Evolutionary conservation across 2,888 invertebrate species (phyloP).

Genomic region (Acholoe squamosa): DNA sequence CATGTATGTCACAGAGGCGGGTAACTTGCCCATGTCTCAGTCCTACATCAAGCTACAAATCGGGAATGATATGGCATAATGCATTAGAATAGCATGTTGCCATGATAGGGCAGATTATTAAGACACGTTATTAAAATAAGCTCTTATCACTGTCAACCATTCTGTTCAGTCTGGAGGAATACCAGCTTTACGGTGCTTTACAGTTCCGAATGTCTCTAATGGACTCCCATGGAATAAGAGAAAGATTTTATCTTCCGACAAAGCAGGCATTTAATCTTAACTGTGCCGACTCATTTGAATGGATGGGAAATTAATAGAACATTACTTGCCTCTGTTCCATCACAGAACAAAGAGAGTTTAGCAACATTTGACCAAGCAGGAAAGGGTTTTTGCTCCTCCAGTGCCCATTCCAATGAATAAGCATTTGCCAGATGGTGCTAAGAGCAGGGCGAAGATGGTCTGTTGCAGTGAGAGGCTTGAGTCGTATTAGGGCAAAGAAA

Average conservation of each 20-base stretch:
- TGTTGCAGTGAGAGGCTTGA: too few relatives aligned
- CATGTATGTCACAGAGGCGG: too few relatives aligned
- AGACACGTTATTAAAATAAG: background rate
- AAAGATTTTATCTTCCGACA: background rate
- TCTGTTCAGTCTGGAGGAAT: background rate
- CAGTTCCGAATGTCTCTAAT: background rate
- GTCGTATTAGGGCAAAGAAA: too few relatives aligned
- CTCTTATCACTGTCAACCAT: background rate
- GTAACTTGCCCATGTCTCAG: too few relatives aligned
- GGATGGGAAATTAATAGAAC: constrained; percentile 11
- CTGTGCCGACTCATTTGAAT: background rate
- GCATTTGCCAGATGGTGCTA: too few relatives aligned
- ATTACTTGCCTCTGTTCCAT: background rate
- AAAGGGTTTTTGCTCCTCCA: background rate
- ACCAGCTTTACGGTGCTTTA: background rate
- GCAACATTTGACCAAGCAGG: constrained; percentile 11
- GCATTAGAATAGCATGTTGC: too few relatives aligned
- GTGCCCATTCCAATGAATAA: background rate
- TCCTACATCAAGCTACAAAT: too few relatives aligned
- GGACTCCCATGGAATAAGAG: background rate
- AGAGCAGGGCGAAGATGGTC: too few relatives aligned
- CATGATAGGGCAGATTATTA: too few relatives aligned
- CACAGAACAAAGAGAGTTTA: constrained; percentile 18
- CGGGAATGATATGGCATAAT: too few relatives aligned
- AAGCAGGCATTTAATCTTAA: constrained; percentile 15